Evolutionary conservation across 2,113 vertebrate genomes (phyloP).

Genomic region (Strix uralensis): DNA sequence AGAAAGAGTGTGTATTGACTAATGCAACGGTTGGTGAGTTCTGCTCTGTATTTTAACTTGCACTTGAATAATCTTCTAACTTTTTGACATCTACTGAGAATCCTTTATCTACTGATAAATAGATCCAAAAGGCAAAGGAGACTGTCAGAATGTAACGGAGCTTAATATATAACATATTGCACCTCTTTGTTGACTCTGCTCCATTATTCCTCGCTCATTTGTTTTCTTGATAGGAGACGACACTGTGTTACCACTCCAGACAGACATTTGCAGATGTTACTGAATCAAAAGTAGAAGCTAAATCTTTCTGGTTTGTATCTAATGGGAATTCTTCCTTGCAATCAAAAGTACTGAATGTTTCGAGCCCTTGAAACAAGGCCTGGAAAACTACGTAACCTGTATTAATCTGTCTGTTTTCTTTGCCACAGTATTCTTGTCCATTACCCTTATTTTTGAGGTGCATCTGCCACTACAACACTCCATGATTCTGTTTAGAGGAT

Average conservation of each 20-base stretch:
- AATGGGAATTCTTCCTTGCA: not conserved
- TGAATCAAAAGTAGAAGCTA: not conserved
- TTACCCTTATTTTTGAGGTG: not conserved
- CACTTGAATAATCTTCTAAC: not conserved
- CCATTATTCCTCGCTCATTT: not conserved
- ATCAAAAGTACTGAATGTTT: not conserved
- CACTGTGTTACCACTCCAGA: not conserved
- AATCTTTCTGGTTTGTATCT: not conserved
- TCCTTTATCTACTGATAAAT: not conserved
- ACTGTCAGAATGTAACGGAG: not conserved
- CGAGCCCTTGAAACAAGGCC: not conserved
- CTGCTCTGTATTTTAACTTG: not conserved
- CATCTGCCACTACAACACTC: not conserved
- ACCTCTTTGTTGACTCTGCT: not conserved
- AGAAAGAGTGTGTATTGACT: not conserved
- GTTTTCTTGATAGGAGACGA: not conserved
- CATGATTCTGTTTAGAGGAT: not conserved
- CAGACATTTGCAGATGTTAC: not conserved
- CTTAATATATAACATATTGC: not conserved
- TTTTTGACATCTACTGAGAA: not conserved
- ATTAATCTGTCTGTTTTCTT: not conserved
- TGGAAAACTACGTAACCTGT: not conserved
- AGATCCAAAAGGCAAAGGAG: not conserved
- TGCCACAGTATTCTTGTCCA: not conserved
- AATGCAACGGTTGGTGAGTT: accelerated